Conservation (phyloP, 2,113 vertebrate genomes). For the Poeciliopsis prolifica region DNA sequence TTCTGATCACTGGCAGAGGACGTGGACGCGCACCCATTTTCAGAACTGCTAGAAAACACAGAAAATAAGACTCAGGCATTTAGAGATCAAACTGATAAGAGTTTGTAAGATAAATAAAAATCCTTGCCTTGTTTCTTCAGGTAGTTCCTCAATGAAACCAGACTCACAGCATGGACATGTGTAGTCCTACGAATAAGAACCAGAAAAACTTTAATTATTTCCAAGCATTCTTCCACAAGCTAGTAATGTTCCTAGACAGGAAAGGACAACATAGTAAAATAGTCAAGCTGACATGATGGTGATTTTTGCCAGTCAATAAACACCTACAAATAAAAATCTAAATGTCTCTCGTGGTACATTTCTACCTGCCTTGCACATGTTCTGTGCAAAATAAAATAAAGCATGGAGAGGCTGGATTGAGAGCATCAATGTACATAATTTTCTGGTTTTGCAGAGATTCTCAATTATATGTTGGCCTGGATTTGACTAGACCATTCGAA, state of each 20-base stretch:
- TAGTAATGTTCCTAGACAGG: neutral
- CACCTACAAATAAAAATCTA: too few species aligned
- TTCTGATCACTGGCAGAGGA: slow-evolving; percentile 82
- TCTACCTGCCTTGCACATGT: too few species aligned
- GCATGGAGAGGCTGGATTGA: too few species aligned
- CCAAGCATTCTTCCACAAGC: neutral
- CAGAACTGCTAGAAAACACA: slow-evolving; percentile 74
- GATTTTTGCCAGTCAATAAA: too few species aligned
- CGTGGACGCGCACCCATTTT: slow-evolving; percentile 84
- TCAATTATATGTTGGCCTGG: too few species aligned
- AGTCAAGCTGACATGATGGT: too few species aligned
- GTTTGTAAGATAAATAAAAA: neutral
- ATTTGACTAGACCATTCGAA: too few species aligned
- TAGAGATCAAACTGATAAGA: neutral
- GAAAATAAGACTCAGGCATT: neutral
- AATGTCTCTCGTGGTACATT: too few species aligned
- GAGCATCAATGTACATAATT: too few species aligned
- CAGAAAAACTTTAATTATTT: neutral
- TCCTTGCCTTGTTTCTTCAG: slow-evolving; percentile 86
- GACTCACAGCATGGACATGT: slow-evolving; percentile 93
- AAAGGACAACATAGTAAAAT: too few species aligned
- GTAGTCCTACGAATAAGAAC: slow-evolving; percentile 83
- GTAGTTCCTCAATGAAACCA: slow-evolving; percentile 95
- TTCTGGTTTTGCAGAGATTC: too few species aligned
- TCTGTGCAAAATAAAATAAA: too few species aligned